These are phyloP conservation scores for Chrysaora quinquecirrha DNA, from an alignment of 30 jellyfish, hydroid and myxozoan genomes.

Conservation along the genomic window DNA sequence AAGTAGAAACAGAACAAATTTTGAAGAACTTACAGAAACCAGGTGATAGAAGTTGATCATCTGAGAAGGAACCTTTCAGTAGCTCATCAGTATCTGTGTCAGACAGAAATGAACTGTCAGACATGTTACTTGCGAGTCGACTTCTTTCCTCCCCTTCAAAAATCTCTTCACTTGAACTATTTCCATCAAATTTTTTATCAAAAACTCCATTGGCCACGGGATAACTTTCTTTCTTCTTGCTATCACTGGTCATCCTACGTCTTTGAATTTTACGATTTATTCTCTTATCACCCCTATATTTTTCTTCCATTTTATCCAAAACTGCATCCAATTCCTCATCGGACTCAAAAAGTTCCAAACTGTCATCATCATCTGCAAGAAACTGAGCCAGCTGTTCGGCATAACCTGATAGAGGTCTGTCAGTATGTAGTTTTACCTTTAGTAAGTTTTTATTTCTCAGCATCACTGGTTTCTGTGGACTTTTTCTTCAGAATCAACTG, in stretches of 20 bases:
- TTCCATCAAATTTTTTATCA: constrained; percentile 10
- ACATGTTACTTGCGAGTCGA: constrained; percentile 39
- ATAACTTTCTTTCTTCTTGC: constrained; percentile 5
- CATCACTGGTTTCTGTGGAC: constrained; percentile 14
- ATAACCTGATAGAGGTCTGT: constrained; percentile 93
- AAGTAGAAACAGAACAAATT: too few relatives aligned
- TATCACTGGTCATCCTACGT: constrained; percentile 46
- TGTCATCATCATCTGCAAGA: constrained; percentile 96
- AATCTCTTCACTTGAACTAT: constrained; percentile 7
- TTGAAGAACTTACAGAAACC: constrained; percentile 52
- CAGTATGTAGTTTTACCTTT: constrained; percentile 63
- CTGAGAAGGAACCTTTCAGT: constrained; percentile 53
- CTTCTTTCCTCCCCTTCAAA: constrained; percentile 18
- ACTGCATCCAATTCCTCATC: constrained; percentile 93
- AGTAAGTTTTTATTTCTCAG: constrained; percentile 33
- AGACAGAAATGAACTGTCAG: constrained; percentile 59
- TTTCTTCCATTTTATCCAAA: constrained; percentile 68
- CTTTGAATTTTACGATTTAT: constrained; percentile 42
- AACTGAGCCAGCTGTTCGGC: constrained; percentile 92
- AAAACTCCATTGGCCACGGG: constrained; percentile 18
- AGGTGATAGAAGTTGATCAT: constrained; percentile 54
- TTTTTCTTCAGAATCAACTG: not conserved
- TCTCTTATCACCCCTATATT: constrained; percentile 30
- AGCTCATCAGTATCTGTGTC: constrained; percentile 70
- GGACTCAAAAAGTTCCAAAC: constrained; percentile 85